phyloP scores from a whole-genome alignment of 2,888 invertebrate genomes.

The Melolontha melolontha region DNA sequence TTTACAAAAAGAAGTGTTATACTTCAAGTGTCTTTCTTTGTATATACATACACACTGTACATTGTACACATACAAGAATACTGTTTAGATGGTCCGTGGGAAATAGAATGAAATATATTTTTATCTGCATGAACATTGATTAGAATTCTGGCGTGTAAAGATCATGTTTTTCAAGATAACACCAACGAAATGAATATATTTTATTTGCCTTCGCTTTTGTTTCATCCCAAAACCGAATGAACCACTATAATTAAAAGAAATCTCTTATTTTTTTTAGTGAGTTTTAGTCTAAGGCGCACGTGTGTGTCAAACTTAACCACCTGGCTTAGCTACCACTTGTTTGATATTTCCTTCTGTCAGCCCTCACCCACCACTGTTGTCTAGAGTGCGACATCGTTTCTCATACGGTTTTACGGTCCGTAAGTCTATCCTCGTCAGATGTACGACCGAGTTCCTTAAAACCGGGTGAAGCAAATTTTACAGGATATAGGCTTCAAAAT shows the following conservation, averaged over 20 bases:
- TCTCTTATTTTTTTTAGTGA: slow-evolving; percentile 14
- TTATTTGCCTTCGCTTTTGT: too few species aligned
- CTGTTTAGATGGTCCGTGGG: background rate
- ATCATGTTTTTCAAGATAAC: too few species aligned
- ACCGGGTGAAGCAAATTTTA: slow-evolving; percentile 23
- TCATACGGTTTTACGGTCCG: slow-evolving; percentile 15
- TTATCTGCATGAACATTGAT: too few species aligned
- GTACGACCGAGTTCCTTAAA: background rate
- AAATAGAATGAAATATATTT: background rate
- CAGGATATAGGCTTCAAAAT: slow-evolving; percentile 27
- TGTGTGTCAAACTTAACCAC: slow-evolving; percentile 46
- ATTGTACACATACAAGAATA: too few species aligned
- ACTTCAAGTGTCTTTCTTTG: slow-evolving; percentile 1
- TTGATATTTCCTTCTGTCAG: slow-evolving; percentile 48
- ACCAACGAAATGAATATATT: too few species aligned
- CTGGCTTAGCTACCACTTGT: slow-evolving; percentile 50
- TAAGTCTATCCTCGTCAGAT: slow-evolving; percentile 24
- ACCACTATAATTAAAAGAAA: slow-evolving; percentile 10
- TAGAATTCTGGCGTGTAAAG: too few species aligned
- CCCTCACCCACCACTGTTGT: slow-evolving; percentile 42
- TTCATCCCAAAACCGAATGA: background rate
- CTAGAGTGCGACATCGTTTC: slow-evolving; percentile 36
- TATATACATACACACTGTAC: background rate
- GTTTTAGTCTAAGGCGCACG: slow-evolving; percentile 24
- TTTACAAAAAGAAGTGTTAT: slow-evolving; percentile 14